Percentiles rank a stretch among this genome's conserved stretches.
Evolutionary conservation across 2,113 vertebrate species (phyloP).

Genomic region (Anoplopoma fimbria): DNA sequence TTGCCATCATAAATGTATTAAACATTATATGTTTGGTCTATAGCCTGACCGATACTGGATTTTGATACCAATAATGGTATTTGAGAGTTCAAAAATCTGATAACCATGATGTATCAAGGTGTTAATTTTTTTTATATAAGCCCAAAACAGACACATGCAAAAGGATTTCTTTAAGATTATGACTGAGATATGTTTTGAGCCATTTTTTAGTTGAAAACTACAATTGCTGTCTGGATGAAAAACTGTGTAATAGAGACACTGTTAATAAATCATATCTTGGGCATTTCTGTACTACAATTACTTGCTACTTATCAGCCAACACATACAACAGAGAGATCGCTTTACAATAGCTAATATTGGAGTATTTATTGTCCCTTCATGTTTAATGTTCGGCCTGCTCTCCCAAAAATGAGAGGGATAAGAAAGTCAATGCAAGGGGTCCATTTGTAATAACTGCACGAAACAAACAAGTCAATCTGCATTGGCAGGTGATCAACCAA

Average conservation of each 20-base stretch:
- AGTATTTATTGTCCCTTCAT: not conserved
- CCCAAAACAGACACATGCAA: no score
- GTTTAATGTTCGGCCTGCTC: not conserved
- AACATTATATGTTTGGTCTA: not conserved
- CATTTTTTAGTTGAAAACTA: not conserved
- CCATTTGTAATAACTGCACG: not conserved
- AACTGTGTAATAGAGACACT: not conserved
- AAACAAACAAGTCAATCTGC: not conserved
- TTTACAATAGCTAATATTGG: not conserved
- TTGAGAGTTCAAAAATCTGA: not conserved
- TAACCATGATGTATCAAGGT: not conserved
- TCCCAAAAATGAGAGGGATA: not conserved
- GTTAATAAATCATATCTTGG: not conserved
- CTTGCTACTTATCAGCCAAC: not conserved
- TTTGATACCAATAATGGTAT: not conserved
- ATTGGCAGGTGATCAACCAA: not conserved
- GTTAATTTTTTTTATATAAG: not conserved
- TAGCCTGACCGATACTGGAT: not conserved
- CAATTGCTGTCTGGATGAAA: not conserved
- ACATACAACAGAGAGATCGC: not conserved
- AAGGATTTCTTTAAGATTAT: not conserved
- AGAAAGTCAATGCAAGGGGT: not conserved
- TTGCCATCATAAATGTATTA: not conserved
- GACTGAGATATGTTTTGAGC: not conserved
- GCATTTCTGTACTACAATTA: not conserved